A percentile compares a stretch with the other conserved stretches of the same genome.
Evolutionary conservation across 2,888 invertebrate genomes (phyloP).

Genomic region (Nycteola revayana): DNA sequence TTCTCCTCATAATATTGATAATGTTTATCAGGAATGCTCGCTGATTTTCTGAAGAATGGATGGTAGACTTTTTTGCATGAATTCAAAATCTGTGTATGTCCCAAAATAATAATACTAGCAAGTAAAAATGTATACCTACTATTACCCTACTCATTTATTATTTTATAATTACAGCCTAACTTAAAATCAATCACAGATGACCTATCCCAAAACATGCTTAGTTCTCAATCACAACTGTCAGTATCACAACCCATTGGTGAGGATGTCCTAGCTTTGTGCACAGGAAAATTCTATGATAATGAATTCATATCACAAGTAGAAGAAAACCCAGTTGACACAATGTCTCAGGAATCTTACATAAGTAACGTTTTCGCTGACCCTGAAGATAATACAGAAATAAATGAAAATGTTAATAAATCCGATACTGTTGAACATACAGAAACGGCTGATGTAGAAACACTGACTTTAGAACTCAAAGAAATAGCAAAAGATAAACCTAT

Average conservation of each 20-base stretch:
- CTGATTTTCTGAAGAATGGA: no score
- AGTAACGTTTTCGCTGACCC: constrained; percentile 20
- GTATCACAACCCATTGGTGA: constrained; percentile 66
- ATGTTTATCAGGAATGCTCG: no score
- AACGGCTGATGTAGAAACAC: neutral
- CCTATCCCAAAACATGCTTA: constrained; percentile 63
- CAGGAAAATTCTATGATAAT: constrained; percentile 80
- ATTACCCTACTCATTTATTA: no score
- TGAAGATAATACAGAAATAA: constrained; percentile 11
- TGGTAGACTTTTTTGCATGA: no score
- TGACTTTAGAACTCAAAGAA: constrained; percentile 5
- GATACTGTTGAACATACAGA: constrained; percentile 2
- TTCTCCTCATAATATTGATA: no score
- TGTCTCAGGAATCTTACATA: constrained; percentile 20
- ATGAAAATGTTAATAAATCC: constrained; percentile 15
- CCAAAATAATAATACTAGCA: no score
- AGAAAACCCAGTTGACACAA: constrained; percentile 18
- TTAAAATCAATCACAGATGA: constrained; percentile 82
- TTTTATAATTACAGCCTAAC: constrained; percentile 43
- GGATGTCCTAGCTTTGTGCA: constrained; percentile 78
- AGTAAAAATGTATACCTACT: no score
- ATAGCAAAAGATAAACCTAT: constrained; percentile 18
- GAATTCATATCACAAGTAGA: constrained; percentile 52
- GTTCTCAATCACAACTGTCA: constrained; percentile 54
- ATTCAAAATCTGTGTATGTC: no score